A percentile compares a stretch with the other conserved stretches of the same genome.
phyloP scores from a whole-genome alignment of 2,113 vertebrate species.

The Ailurus styani region DNA sequence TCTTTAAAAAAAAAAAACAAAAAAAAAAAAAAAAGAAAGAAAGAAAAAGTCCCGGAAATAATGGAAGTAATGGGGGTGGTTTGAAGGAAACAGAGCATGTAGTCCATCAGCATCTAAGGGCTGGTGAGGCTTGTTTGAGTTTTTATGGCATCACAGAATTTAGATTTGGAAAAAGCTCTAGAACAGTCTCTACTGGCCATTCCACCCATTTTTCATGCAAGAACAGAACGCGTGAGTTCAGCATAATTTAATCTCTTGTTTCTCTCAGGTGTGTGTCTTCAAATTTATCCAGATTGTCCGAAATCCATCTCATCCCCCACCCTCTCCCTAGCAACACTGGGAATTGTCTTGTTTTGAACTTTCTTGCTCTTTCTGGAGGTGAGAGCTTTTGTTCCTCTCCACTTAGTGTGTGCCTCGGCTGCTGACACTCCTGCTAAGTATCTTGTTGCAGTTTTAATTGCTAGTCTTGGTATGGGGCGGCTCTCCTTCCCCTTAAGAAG shows the following conservation, averaged over 20 bases:
- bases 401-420: not conserved
- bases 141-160: not conserved
- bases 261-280: not conserved
- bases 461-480: slow-evolving; percentile 52
- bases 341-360: not conserved
- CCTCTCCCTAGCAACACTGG: not conserved
- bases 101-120: not conserved
- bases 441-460: slow-evolving; percentile 64
- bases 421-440: slow-evolving; percentile 44
- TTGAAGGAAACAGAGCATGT: not conserved
- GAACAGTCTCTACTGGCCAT: not conserved
- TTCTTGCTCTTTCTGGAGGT: not conserved
- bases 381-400: slow-evolving; percentile 10
- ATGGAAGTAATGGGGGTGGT: not conserved
- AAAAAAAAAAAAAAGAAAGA: no score
- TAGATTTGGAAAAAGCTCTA: not conserved
- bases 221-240: not conserved
- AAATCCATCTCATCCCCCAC: not conserved
- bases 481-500: slow-evolving; percentile 44
- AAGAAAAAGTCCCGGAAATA: no score
- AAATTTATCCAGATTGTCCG: not conserved
- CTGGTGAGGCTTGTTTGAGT: not conserved
- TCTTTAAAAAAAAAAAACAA: no score
- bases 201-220: not conserved
- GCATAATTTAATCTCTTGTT: not conserved